phyloP scores from a whole-genome alignment of 1,140 invertebrate genomes.

The Archivesica marissinica region DNA sequence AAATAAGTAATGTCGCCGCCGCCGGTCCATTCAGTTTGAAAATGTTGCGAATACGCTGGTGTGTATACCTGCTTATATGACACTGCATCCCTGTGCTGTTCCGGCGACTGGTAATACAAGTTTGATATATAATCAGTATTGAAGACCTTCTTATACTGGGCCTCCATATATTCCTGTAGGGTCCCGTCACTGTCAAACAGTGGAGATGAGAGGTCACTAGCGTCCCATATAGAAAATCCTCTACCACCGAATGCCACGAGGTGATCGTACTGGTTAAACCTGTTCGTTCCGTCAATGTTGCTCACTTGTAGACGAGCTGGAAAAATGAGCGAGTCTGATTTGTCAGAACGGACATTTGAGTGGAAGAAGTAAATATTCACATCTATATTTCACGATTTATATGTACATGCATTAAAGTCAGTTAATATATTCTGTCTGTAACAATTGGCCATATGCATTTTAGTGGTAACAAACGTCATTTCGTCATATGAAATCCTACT shows the following conservation, averaged over 20 bases:
- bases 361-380: no score
- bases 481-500: no score
- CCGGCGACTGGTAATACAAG: slow-evolving; percentile 22
- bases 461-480: no score
- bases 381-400: no score
- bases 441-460: no score
- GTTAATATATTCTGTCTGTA: no score
- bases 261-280: slow-evolving; percentile 11
- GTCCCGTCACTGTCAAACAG: slow-evolving; percentile 49
- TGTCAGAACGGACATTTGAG: no score
- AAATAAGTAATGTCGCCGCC: no score
- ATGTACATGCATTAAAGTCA: no score
- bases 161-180: slow-evolving; percentile 49
- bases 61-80: slow-evolving; percentile 50
- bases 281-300: slow-evolving; percentile 25
- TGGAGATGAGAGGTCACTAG: neutral
- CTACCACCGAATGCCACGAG: slow-evolving; percentile 50
- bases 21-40: no score
- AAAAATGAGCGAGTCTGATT: no score
- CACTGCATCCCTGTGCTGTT: slow-evolving; percentile 13
- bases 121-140: slow-evolving; percentile 36
- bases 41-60: no score
- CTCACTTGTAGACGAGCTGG: slow-evolving; percentile 52
- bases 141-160: slow-evolving; percentile 20
- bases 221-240: slow-evolving; percentile 49